These are phyloP conservation scores for Otus sunia DNA, from an alignment of 2,113 vertebrate genomes.

Conservation along the genomic window DNA sequence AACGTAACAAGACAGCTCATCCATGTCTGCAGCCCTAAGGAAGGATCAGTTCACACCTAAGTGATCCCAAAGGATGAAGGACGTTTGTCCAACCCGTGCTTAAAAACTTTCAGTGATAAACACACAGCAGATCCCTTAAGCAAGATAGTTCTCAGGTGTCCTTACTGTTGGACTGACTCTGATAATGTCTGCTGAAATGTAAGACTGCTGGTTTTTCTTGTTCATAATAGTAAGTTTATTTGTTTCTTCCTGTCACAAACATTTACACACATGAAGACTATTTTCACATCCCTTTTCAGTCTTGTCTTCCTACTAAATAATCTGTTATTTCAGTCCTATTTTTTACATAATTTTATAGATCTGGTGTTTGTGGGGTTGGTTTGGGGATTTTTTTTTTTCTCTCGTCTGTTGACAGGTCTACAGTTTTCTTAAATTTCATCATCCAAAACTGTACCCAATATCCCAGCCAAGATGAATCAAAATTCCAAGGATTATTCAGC, in stretches of 20 bases:
- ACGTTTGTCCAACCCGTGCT: not conserved
- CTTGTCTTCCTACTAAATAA: not conserved
- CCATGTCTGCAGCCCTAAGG: not conserved
- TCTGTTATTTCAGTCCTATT: not conserved
- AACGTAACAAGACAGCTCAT: rapidly evolving
- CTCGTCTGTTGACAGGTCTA: not conserved
- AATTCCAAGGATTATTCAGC: not conserved
- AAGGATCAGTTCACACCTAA: not conserved
- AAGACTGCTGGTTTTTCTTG: not conserved
- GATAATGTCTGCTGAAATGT: not conserved
- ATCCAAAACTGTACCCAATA: not conserved
- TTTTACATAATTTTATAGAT: not conserved
- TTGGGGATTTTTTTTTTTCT: not conserved
- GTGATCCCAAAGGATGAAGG: not conserved
- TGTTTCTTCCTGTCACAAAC: not conserved
- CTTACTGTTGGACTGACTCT: not conserved
- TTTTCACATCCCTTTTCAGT: not conserved
- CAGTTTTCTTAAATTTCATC: not conserved
- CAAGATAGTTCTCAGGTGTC: not conserved
- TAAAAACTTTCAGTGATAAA: not conserved
- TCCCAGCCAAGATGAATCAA: not conserved
- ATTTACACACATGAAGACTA: not conserved
- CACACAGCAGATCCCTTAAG: not conserved
- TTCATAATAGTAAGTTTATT: not conserved
- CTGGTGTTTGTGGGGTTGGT: not conserved